Percentiles rank a stretch among this genome's conserved stretches.
phyloP scores from a whole-genome alignment of 2,113 vertebrate genomes.

The Origma solitaria region DNA sequence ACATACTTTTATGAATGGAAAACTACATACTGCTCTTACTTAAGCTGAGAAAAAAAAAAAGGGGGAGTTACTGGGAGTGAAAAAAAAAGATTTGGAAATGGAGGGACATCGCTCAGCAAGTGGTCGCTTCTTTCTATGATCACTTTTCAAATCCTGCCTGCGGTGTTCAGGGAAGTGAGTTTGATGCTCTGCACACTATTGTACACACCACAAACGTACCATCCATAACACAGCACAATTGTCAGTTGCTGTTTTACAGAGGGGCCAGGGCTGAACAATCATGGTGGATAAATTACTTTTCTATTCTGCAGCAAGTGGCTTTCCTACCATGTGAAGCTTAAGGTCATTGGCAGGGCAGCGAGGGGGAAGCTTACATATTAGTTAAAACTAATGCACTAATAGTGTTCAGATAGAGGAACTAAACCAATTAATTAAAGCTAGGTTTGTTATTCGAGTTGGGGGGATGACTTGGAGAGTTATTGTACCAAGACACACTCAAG shows the following conservation, averaged over 20 bases:
- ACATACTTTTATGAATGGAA: slow-evolving; percentile 21
- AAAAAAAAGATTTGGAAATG: slow-evolving; percentile 20
- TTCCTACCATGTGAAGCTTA: slow-evolving; percentile 50
- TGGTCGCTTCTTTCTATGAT: background rate
- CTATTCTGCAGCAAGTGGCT: slow-evolving; percentile 58
- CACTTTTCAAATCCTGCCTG: slow-evolving; percentile 4
- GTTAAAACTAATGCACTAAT: slow-evolving; percentile 52
- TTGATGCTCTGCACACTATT: background rate
- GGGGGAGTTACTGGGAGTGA: background rate
- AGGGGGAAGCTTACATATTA: slow-evolving; percentile 44
- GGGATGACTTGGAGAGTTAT: background rate
- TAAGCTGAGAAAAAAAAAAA: slow-evolving; percentile 20
- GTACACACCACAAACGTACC: slow-evolving; percentile 18
- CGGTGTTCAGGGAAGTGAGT: slow-evolving; percentile 27
- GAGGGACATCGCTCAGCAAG: slow-evolving; percentile 13
- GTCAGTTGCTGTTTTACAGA: slow-evolving; percentile 66
- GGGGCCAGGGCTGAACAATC: slow-evolving; percentile 24
- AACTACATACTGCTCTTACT: slow-evolving; percentile 19
- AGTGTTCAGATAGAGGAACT: slow-evolving; percentile 42
- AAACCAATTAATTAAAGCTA: slow-evolving; percentile 9
- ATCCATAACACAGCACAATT: slow-evolving; percentile 56
- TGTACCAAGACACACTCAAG: background rate
- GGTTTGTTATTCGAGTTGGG: background rate
- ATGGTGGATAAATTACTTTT: slow-evolving; percentile 61
- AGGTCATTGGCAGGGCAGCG: slow-evolving; percentile 62